Evolutionary conservation across 1,140 invertebrate genomes (phyloP), one percentile per base, ranked within the genome.

Genomic region (Dicyema japonicum): DNA sequence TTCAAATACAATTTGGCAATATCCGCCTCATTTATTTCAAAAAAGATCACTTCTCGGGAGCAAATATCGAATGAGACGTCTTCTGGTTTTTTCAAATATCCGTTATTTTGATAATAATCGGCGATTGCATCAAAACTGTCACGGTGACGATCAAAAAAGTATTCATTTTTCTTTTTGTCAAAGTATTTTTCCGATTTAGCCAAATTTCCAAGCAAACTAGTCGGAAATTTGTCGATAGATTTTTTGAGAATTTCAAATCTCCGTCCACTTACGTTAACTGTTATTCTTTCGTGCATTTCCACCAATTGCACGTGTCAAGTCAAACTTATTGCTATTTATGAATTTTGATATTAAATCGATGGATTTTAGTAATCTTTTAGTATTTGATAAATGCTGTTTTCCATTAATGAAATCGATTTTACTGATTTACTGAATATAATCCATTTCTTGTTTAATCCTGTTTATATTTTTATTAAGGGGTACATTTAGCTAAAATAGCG

Each of bases 251-350:
- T 90, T 57, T 92, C 82, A 62, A 88, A 94, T 59, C 75, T 65
- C 56, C 88, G 63, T 38, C 85, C 85, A 56, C 76, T 82, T 50
- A 88, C 75, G 60, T 90, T 90, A 55, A 90, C 82, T 40, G 78
- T 71, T 46, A 88, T 68, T 8, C 42, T 29, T 28, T 50, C 19
- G n/a, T n/a, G 19, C 19, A 8, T 21, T 8, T 21, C 7, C 19
- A 21, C 7, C 7, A n/a, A n/a, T n/a, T n/a, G n/a, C n/a, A n/a
- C n/a, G n/a, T n/a, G n/a, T n/a, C n/a, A n/a, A n/a, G n/a, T n/a
- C n/a, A n/a, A n/a, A n/a, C n/a, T n/a, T n/a, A n/a, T n/a, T n/a
- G n/a, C n/a, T n/a, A n/a, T n/a, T n/a, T n/a, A n/a, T n/a, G n/a
- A n/a, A n/a, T n/a, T n/a, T n/a, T n/a, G n/a, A n/a, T n/a, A n/a